Percentiles rank a stretch among this genome's conserved stretches.
phyloP scores from a whole-genome alignment of 1,140 invertebrate species.

The Cyclargus thomasi region DNA sequence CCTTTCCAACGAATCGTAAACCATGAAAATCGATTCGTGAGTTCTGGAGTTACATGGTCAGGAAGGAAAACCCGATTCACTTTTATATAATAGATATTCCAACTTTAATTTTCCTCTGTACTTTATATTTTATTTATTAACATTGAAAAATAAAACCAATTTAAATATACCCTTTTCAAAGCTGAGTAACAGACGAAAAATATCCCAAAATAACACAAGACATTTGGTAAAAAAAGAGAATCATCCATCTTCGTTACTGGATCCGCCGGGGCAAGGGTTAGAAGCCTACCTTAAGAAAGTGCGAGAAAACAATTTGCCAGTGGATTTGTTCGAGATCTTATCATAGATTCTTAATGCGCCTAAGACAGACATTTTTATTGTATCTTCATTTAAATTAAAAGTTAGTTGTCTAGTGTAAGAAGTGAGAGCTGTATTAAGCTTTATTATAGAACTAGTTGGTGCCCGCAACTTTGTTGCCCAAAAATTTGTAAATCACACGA shows the following conservation, averaged over 20 bases:
- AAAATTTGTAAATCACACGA: too few relatives aligned
- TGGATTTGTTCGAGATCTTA: slow-evolving; percentile 36
- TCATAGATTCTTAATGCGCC: slow-evolving; percentile 18
- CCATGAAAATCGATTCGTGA: too few relatives aligned
- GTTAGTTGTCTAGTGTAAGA: too few relatives aligned
- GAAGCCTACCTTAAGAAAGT: slow-evolving; percentile 39
- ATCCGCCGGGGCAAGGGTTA: slow-evolving; percentile 37
- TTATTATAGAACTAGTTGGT: too few relatives aligned
- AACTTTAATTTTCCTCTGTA: too few relatives aligned
- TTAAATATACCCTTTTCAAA: slow-evolving; percentile 6
- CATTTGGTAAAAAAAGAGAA: slow-evolving; percentile 28
- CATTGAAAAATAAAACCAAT: not conserved
- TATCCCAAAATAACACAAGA: slow-evolving; percentile 7
- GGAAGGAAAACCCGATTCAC: too few relatives aligned
- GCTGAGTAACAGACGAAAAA: slow-evolving; percentile 1
- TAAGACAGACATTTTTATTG: slow-evolving; percentile 12
- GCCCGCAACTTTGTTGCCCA: too few relatives aligned
- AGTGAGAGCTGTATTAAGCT: too few relatives aligned
- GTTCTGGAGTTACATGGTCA: too few relatives aligned
- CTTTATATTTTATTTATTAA: not conserved
- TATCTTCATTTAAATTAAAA: not conserved
- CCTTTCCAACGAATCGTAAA: too few relatives aligned
- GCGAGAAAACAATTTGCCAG: slow-evolving; percentile 44
- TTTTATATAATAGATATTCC: too few relatives aligned
- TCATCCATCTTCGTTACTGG: slow-evolving; percentile 46